Evolutionary conservation across 2,888 invertebrate species (phyloP), one percentile per base, ranked within the genome.

Genomic region (Rhaphigaster nebulosa): DNA sequence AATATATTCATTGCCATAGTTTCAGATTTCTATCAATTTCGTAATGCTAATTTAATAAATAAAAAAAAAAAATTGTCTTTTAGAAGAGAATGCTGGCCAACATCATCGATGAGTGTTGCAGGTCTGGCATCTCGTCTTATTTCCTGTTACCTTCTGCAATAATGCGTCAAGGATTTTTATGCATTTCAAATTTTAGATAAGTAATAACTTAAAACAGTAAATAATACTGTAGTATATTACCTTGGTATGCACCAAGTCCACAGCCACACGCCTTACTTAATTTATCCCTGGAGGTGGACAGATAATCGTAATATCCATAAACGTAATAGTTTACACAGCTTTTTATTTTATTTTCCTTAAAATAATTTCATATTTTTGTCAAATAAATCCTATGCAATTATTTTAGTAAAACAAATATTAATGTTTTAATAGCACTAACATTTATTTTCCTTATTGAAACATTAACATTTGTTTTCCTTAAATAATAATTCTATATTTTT

Each of bases 21-120:
- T 65, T 6, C 1, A 38, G 13, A 23, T 20, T 76, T 34, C 26
- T 76, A 3, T 38, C 5, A 12, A 23, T n/a, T n/a, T n/a, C n/a
- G 0, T 34, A 0, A 6, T 38, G 38, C 60, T 26, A n/a, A 26
- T 60, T 26, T 60, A 1, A 38, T 38, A 29, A n/a, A n/a, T n/a
- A n/a, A 38, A 38, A 76, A 76, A 76, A 38, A 38, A 38, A 76
- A 76, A 76, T 20, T 20, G 29, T 76, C 6, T 34, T 76, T 76
- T 3, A 4, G 70, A 76, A 34, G 38, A 20, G 45, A 84, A 84
- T 84, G 84, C 84, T n/a, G 45, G 84, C 84, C 84, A 84, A 84
- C 84, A 84, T 45, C 84, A 26, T 84, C 84, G 84, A 26, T 50
- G 45, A 18, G 84, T 84, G 45, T 84, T 84, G 84, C 84, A 45